Percentiles rank a stretch among this genome's conserved stretches.
Evolutionary conservation across 2,113 vertebrate species (phyloP).

Genomic region (Cyphomyrus plagiostoma): DNA sequence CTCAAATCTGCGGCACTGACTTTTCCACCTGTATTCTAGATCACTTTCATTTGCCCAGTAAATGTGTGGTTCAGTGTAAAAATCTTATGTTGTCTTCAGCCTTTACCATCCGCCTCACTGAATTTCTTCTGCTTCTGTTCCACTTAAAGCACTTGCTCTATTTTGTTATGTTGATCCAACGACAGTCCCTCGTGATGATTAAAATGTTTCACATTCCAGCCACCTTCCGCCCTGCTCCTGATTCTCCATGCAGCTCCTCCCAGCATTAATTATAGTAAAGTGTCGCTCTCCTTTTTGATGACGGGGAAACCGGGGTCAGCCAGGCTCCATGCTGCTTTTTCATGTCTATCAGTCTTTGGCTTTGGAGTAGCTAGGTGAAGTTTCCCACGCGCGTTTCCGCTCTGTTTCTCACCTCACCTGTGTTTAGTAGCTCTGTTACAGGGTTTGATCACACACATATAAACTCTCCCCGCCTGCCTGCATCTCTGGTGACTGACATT

Average conservation of each 20-base stretch:
- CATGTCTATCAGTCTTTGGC: background rate
- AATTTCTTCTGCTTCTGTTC: background rate
- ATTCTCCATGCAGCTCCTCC: background rate
- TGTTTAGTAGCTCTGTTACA: background rate
- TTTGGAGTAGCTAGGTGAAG: background rate
- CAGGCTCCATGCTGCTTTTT: background rate
- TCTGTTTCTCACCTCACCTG: background rate
- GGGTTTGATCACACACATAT: background rate
- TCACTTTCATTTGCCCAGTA: background rate
- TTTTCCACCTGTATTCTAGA: background rate
- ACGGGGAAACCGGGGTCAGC: background rate
- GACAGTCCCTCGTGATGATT: background rate
- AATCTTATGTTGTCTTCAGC: background rate
- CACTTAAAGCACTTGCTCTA: background rate
- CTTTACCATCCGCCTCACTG: background rate
- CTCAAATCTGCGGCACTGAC: background rate
- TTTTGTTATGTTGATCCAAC: background rate
- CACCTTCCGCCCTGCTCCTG: background rate
- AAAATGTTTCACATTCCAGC: background rate
- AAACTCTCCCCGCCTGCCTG: background rate
- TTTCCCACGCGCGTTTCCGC: background rate
- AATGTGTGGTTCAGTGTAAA: background rate
- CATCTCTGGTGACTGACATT: background rate
- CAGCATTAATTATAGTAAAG: background rate
- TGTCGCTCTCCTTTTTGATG: background rate